Conservation (phyloP, 2,888 invertebrate genomes). For the Chrysolina americana region DNA sequence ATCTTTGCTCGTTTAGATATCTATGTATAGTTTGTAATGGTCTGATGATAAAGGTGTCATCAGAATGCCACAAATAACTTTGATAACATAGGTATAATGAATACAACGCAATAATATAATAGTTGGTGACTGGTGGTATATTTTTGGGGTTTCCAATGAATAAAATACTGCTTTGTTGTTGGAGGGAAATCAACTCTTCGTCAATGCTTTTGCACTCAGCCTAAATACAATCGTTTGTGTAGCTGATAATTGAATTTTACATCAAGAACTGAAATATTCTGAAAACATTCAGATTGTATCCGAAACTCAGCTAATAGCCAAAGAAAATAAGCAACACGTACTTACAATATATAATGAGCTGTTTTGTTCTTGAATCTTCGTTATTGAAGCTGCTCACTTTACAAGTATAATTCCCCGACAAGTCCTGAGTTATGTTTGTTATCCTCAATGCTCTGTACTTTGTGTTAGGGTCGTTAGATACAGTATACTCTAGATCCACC, state of each 20-base stretch:
- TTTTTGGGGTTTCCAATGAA: too few species aligned
- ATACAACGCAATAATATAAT: too few species aligned
- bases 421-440: conserved; percentile 68
- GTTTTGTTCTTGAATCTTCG: conserved; percentile 68
- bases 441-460: conserved; percentile 73
- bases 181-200: too few species aligned
- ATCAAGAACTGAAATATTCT: too few species aligned
- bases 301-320: too few species aligned
- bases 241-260: too few species aligned
- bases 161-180: too few species aligned
- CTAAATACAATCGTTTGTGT: too few species aligned
- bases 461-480: conserved; percentile 66
- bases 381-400: conserved; percentile 70
- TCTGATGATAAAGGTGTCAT: not conserved
- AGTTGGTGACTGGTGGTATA: too few species aligned
- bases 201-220: too few species aligned
- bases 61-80: not conserved
- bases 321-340: conserved; percentile 43
- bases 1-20: not conserved
- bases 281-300: too few species aligned
- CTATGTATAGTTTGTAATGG: not conserved
- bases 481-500: conserved; percentile 68
- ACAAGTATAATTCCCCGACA: conserved; percentile 74
- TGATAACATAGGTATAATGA: too few species aligned
- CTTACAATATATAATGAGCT: conserved; percentile 74